These are phyloP conservation scores for Dicentrarchus labrax DNA, from an alignment of 2,113 vertebrate genomes.

Conservation along the genomic window DNA sequence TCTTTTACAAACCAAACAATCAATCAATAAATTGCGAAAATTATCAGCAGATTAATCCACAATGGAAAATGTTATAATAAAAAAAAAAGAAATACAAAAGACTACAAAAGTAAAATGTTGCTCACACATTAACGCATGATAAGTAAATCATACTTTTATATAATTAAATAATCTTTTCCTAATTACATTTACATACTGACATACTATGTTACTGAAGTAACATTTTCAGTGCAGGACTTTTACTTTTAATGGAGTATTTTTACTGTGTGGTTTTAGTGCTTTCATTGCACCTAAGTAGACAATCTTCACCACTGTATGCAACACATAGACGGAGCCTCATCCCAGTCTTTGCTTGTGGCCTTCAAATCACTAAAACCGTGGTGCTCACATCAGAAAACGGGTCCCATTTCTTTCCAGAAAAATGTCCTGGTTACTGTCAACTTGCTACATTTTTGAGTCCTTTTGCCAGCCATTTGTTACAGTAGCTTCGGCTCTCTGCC, in stretches of 20 bases:
- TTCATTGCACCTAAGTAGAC: too few species aligned
- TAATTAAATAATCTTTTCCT: not conserved
- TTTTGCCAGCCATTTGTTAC: not conserved
- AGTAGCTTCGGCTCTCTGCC: conserved; percentile 6
- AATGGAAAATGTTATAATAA: too few species aligned
- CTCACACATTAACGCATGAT: not conserved
- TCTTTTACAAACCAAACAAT: not conserved
- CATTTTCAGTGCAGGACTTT: not conserved
- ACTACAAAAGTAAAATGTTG: not conserved
- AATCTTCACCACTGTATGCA: too few species aligned
- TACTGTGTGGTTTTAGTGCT: too few species aligned
- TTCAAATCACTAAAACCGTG: not conserved
- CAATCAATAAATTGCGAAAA: not conserved
- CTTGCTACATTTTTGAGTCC: not conserved
- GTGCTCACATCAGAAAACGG: not conserved
- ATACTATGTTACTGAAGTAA: not conserved
- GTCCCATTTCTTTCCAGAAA: conserved; percentile 5
- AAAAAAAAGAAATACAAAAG: too few species aligned
- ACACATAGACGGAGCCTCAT: not conserved
- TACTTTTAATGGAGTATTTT: not conserved
- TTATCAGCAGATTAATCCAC: too few species aligned
- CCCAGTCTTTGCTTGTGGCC: not conserved
- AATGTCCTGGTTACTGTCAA: not conserved
- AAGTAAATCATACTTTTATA: not conserved
- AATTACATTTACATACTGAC: too few species aligned